These are phyloP conservation scores for Cydia strobilella DNA, from an alignment of 1,140 invertebrate species.

Conservation along the genomic window DNA sequence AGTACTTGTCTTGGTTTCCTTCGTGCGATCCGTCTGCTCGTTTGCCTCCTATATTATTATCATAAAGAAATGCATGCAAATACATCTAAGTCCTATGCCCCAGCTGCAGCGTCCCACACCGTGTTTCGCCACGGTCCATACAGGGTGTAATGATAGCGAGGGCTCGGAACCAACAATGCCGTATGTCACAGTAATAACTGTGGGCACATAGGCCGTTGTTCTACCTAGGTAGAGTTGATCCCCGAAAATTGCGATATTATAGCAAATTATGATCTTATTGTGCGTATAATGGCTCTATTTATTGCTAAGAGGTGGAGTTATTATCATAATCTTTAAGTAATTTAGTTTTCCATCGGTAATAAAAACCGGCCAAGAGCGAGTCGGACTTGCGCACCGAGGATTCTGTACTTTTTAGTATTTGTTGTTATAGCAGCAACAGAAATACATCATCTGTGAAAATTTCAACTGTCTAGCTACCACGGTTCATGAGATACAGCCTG, in stretches of 20 bases:
- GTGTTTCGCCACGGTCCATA: background rate
- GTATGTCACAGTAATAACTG: background rate
- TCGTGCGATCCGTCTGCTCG: no score
- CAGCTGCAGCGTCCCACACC: background rate
- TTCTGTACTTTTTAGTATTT: no score
- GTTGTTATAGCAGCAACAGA: no score
- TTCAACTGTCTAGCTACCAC: no score
- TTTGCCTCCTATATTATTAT: no score
- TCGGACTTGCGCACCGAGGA: no score
- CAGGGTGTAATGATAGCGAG: background rate
- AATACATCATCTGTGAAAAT: no score
- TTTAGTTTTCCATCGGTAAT: background rate
- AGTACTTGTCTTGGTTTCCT: no score
- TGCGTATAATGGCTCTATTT: background rate
- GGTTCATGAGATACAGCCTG: no score
- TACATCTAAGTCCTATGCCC: background rate
- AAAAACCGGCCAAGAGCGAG: no score
- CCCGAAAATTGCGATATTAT: constrained; percentile 9
- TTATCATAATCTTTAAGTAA: background rate
- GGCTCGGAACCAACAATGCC: background rate
- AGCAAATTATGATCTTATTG: constrained; percentile 12
- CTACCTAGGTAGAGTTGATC: background rate
- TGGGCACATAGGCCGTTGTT: background rate
- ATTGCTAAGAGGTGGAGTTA: background rate
- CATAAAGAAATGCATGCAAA: no score